Evolutionary conservation across 2,888 invertebrate genomes (phyloP), one percentile per base, ranked within the genome.

Genomic region (Petrolisthes manimaculis): DNA sequence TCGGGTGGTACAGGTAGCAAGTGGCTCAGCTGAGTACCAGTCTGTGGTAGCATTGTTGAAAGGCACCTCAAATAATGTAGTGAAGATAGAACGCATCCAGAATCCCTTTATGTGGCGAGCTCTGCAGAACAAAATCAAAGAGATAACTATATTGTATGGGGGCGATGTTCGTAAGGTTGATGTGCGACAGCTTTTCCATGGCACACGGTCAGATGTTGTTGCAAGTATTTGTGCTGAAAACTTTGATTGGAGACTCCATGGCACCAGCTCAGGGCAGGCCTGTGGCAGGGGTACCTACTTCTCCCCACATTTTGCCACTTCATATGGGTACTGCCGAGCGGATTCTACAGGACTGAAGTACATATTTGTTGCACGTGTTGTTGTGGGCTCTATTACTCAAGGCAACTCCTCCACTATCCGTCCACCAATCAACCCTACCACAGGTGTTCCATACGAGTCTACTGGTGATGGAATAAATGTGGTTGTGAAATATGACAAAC

Each of bases 251-350:
- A 91, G 92, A 71, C 87, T 91, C 18, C 91, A 91, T 77, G 92
- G 92, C 14, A 85, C 75, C 18, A 74, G 89, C 12, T 86, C 82
- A 55, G 92, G 92, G 0, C 90, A 92, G 79, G 91, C 86, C 24
- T 92, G 91, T 91, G 92, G 93, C 9, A 89, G 92, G 79, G 93
- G 93, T 21, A 92, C 92, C 0, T 92, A 92, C 24, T 92, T 93
- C 89, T 89, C 92, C 12, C 91, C 92, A 1, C 12, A 86, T 51
- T 71, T 86, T 18, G 56, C 18, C 37, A 61, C 37, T 55, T 86
- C 89, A 2, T 67, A 67, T 14, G 53, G 56, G 0, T 89, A 89
- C 67, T 75, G 79, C 56, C 61, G 67, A 4, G 54, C 83, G 5
- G 86, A 84, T 51, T 4, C 54, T 54, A 54, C n/a, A n/a, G 71